A percentile compares a stretch with the other conserved stretches of the same genome.
Conservation (phyloP, 2,797 vertebrate species). For the Petrocephalus schoutedeni region DNA sequence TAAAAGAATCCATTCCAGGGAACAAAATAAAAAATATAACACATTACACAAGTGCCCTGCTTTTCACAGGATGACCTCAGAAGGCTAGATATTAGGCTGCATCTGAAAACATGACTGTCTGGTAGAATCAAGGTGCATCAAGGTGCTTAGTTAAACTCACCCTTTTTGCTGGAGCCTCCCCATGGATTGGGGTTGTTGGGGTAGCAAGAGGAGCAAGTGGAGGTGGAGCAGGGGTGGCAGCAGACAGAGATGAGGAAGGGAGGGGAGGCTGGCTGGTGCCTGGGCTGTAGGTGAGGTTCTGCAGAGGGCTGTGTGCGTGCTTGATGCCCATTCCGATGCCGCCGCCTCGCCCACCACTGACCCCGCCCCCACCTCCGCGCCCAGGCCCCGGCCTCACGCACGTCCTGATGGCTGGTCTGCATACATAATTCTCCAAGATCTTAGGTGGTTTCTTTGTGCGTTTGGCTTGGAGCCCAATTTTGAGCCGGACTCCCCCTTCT, state of each 20-base stretch:
- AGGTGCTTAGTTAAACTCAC: conserved; percentile 45
- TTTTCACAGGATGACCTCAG: neutral
- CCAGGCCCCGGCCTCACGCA: conserved; percentile 63
- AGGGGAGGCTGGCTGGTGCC: conserved; percentile 32
- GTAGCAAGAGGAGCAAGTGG: conserved; percentile 41
- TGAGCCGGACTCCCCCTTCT: conserved; percentile 90
- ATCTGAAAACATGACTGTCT: neutral
- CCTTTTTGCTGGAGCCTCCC: conserved; percentile 58
- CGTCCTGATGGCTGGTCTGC: conserved; percentile 89
- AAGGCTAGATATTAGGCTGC: neutral
- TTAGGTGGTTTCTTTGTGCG: conserved; percentile 97
- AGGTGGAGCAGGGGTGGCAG: conserved; percentile 42
- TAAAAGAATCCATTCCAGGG: neutral
- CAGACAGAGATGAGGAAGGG: conserved; percentile 44
- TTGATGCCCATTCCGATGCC: conserved; percentile 41
- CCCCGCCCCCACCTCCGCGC: conserved; percentile 52
- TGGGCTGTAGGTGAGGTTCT: conserved; percentile 50
- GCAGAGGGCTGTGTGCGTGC: conserved; percentile 50
- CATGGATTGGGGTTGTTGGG: conserved; percentile 57
- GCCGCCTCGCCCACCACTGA: conserved; percentile 50
- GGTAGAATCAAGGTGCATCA: neutral
- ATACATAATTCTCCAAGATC: conserved; percentile 95
- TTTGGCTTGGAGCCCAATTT: conserved; percentile 94
- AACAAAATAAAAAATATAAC: neutral
- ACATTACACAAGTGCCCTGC: neutral